phyloP scores from a whole-genome alignment of 53 echinoderm and acorn worm species.

The Paracentrotus lividus region DNA sequence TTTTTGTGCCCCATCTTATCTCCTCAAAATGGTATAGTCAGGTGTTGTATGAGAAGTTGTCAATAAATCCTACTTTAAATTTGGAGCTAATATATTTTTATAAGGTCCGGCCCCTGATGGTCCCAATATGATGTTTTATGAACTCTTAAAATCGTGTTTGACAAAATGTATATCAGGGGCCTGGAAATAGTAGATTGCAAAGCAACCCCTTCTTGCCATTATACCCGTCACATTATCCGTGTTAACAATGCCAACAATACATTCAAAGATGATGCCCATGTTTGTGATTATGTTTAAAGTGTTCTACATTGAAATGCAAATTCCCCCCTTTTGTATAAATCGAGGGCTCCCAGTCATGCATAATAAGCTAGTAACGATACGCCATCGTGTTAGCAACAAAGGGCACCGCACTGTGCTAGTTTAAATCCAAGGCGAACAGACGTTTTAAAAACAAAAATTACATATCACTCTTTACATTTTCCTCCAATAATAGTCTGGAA shows the following conservation, averaged over 20 bases:
- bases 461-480: neutral
- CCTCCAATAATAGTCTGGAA: neutral
- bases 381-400: conserved; percentile 46
- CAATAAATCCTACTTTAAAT: too few species aligned
- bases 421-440: neutral
- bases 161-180: too few species aligned
- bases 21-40: too few species aligned
- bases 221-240: neutral
- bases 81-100: too few species aligned
- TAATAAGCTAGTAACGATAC: conserved; percentile 65
- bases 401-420: conserved; percentile 23
- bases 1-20: too few species aligned
- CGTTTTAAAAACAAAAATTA: neutral
- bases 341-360: conserved; percentile 39
- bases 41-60: too few species aligned
- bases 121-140: too few species aligned
- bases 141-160: too few species aligned
- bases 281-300: conserved; percentile 26
- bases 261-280: neutral
- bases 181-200: too few species aligned
- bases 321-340: neutral
- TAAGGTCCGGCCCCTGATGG: too few species aligned
- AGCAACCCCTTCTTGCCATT: neutral
- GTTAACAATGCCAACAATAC: neutral
- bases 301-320: conserved; percentile 18